These are phyloP conservation scores for Neoseiulus cucumeris DNA, from an alignment of 1,140 invertebrate species.

Conservation along the genomic window DNA sequence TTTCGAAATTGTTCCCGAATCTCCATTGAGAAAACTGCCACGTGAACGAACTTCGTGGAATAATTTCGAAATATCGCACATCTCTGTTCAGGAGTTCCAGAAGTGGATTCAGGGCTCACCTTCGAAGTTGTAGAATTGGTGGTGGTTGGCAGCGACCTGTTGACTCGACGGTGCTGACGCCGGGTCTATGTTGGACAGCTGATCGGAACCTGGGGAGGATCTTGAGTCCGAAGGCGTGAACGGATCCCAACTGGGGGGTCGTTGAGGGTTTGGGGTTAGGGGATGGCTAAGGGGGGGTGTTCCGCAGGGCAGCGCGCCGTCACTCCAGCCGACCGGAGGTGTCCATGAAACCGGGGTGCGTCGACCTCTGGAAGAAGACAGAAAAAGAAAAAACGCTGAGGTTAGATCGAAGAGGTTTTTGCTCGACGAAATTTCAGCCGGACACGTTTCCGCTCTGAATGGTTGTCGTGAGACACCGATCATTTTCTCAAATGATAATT, in stretches of 20 bases:
- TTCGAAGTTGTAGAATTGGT: slow-evolving; percentile 7
- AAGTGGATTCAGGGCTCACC: neutral
- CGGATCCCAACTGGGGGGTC: slow-evolving; percentile 3
- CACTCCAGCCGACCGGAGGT: neutral
- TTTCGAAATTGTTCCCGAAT: too few species aligned
- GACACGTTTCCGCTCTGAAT: too few species aligned
- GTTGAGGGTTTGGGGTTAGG: neutral
- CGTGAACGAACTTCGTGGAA: too few species aligned
- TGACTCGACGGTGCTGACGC: neutral
- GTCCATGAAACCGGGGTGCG: slow-evolving; percentile 8
- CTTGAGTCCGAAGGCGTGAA: slow-evolving; percentile 6
- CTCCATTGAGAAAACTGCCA: too few species aligned
- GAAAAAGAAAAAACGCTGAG: neutral
- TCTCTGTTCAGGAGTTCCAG: too few species aligned
- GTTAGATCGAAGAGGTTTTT: neutral
- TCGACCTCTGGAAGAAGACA: neutral
- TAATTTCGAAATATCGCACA: too few species aligned
- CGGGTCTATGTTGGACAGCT: slow-evolving; percentile 3
- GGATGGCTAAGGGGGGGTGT: neutral
- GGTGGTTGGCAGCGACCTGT: neutral
- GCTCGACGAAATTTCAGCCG: too few species aligned
- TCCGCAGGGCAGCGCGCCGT: neutral
- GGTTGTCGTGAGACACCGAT: too few species aligned
- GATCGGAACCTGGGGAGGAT: slow-evolving; percentile 7
- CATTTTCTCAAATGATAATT: too few species aligned